phyloP scores from a whole-genome alignment of 23 tunicate species.

The Oikopleura albicans region DNA sequence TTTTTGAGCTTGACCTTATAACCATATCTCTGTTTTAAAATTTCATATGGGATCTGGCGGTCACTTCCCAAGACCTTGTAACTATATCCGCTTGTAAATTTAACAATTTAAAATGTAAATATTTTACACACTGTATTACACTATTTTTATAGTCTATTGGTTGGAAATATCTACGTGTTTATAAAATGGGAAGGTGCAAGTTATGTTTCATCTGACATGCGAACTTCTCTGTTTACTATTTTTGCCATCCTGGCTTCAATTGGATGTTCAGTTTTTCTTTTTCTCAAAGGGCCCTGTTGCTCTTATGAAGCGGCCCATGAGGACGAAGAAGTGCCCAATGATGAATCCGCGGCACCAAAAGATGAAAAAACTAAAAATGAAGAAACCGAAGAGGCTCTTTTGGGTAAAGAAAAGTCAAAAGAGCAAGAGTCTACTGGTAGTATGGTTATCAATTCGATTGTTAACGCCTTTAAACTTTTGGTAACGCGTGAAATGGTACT shows the following conservation, averaged over 20 bases:
- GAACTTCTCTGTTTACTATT: not conserved
- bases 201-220: constrained; percentile 7
- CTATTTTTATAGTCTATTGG: not conserved
- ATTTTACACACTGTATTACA: too few relatives aligned
- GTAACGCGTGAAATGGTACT: constrained; percentile 50
- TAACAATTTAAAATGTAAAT: too few relatives aligned
- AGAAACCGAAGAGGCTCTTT: not conserved
- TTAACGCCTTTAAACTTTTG: constrained; percentile 36
- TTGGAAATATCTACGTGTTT: not conserved
- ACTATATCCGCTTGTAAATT: too few relatives aligned
- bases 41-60: too few relatives aligned
- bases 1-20: too few relatives aligned
- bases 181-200: not conserved
- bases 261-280: not conserved
- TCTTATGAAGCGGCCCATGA: not conserved
- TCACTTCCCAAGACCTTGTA: too few relatives aligned
- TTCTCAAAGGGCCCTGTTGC: not conserved
- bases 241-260: not conserved
- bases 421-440: not conserved
- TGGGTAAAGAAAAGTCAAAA: not conserved
- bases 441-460: not conserved
- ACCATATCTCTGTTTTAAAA: too few relatives aligned
- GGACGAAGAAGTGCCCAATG: not conserved
- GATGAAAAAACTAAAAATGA: not conserved
- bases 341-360: not conserved